A percentile compares a stretch with the other conserved stretches of the same genome.
phyloP scores from a whole-genome alignment of 2,113 vertebrate species.

The Anarhynchus alexandrinus region DNA sequence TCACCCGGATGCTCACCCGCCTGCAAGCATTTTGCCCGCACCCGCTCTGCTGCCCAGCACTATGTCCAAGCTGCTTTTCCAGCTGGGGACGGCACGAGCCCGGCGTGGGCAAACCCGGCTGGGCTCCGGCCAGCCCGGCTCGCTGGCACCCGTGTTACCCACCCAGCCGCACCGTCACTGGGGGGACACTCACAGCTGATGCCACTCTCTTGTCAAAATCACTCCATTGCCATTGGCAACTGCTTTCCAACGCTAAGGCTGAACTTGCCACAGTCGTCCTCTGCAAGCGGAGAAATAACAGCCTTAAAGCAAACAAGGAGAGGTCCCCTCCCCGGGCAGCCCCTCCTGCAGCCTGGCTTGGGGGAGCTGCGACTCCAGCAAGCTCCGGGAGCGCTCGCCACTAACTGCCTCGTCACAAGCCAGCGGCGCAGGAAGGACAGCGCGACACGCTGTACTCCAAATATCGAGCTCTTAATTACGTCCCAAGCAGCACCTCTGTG shows the following conservation, averaged over 20 bases:
- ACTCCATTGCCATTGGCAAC: neutral
- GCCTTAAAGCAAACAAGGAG: neutral
- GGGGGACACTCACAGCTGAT: neutral
- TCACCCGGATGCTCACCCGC: neutral
- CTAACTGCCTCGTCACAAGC: neutral
- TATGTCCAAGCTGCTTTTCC: neutral
- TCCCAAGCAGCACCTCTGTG: neutral
- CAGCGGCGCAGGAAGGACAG: neutral
- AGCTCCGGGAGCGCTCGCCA: neutral
- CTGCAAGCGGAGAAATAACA: neutral
- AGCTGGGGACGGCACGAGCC: neutral
- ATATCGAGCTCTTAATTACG: neutral
- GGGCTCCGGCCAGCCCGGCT: neutral
- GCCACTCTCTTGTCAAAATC: neutral
- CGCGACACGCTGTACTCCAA: neutral
- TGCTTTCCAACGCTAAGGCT: neutral
- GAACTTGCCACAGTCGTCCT: neutral
- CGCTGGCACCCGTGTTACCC: neutral
- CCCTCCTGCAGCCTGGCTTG: neutral
- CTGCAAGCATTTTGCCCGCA: neutral
- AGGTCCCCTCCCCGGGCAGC: neutral
- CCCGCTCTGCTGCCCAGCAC: neutral
- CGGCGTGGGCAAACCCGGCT: fast-evolving
- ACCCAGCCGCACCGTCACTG: neutral
- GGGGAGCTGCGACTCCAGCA: neutral